These are phyloP conservation scores for Drosophila prolongata DNA, from an alignment of 2,888 invertebrate genomes.

Conservation along the genomic window DNA sequence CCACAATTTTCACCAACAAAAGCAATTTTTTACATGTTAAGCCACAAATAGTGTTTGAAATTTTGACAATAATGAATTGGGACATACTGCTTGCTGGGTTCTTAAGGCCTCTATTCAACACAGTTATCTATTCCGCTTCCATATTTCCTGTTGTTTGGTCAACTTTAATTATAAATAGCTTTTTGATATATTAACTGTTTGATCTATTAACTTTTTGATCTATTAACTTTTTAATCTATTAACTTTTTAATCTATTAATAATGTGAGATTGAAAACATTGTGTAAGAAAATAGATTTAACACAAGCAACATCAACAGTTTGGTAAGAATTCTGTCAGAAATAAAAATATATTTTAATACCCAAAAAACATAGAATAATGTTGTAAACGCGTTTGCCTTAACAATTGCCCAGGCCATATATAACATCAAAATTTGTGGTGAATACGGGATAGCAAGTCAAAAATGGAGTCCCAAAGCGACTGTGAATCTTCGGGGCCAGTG, in stretches of 20 bases:
- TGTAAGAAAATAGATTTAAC: too few species aligned
- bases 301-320: background rate
- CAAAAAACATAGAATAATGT: background rate
- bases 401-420: background rate
- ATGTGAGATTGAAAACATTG: too few species aligned
- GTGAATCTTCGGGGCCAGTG: slow-evolving; percentile 1
- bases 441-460: slow-evolving; percentile 1
- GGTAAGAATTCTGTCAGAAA: background rate
- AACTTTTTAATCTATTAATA: too few species aligned
- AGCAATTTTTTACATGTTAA: slow-evolving; percentile 20
- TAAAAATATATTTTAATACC: background rate
- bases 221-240: too few species aligned
- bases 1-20: background rate
- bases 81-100: background rate
- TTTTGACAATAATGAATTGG: background rate
- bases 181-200: too few species aligned
- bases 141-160: too few species aligned
- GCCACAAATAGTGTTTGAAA: background rate
- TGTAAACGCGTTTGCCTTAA: background rate
- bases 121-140: too few species aligned
- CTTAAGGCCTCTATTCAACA: too few species aligned
- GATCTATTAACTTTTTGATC: too few species aligned
- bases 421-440: background rate
- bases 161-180: too few species aligned
- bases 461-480: slow-evolving; percentile 1